These are phyloP conservation scores for Chrysotoxum bicinctum DNA, from an alignment of 2,888 invertebrate genomes.

Conservation along the genomic window DNA sequence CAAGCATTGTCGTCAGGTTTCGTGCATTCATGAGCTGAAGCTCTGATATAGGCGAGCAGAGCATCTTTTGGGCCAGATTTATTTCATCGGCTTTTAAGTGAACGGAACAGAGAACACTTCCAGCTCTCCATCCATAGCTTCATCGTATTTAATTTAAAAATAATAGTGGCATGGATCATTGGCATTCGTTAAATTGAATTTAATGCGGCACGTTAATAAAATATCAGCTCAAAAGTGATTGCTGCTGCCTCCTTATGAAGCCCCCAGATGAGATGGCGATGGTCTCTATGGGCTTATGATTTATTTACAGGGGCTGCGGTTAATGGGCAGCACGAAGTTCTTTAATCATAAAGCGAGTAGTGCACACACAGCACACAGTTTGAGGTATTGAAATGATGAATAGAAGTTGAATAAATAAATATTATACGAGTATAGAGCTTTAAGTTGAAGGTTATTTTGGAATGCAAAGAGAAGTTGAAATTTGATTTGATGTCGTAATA, in stretches of 20 bases:
- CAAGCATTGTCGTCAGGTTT: slow-evolving; percentile 59
- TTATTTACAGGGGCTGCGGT: slow-evolving; percentile 49
- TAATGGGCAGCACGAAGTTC: slow-evolving; percentile 67
- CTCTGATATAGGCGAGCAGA: background rate
- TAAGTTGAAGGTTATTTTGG: slow-evolving; percentile 43
- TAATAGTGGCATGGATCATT: slow-evolving; percentile 61
- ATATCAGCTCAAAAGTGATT: slow-evolving; percentile 66
- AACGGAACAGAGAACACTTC: slow-evolving; percentile 26
- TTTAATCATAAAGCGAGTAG: slow-evolving; percentile 36
- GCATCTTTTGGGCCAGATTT: slow-evolving; percentile 51
- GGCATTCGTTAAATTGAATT: slow-evolving; percentile 69
- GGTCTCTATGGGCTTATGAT: slow-evolving; percentile 42
- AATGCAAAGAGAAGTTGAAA: slow-evolving; percentile 13
- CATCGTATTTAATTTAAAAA: slow-evolving; percentile 65
- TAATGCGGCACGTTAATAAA: slow-evolving; percentile 70
- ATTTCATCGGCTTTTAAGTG: slow-evolving; percentile 47
- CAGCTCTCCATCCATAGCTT: background rate
- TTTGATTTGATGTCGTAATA: background rate
- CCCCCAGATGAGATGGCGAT: slow-evolving; percentile 16
- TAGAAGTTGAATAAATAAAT: slow-evolving; percentile 12
- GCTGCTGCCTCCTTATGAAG: slow-evolving; percentile 53
- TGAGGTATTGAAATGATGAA: slow-evolving; percentile 58
- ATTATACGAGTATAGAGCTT: slow-evolving; percentile 12
- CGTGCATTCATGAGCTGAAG: slow-evolving; percentile 58
- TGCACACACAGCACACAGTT: background rate